phyloP scores from a whole-genome alignment of 2,888 invertebrate genomes.

The Patella caerulea region DNA sequence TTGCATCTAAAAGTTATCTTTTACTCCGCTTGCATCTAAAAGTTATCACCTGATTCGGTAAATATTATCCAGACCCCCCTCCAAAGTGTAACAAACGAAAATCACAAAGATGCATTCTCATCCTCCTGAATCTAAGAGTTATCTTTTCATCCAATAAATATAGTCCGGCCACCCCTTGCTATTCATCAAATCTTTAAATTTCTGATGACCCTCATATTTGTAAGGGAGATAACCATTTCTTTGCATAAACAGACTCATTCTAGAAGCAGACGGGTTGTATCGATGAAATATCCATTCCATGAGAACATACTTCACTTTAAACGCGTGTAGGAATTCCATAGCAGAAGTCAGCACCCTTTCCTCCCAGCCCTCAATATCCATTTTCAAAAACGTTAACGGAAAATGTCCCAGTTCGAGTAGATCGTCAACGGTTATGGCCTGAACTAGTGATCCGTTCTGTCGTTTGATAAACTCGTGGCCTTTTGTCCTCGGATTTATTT shows the following conservation, averaged over 20 bases:
- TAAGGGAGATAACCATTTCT: background rate
- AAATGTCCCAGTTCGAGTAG: constrained; percentile 1
- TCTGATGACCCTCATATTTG: background rate
- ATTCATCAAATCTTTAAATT: background rate
- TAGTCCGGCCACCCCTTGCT: background rate
- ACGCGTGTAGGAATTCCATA: background rate
- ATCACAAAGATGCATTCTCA: no score
- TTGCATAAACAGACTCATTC: background rate
- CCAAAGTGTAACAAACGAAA: no score
- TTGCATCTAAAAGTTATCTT: no score
- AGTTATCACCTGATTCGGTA: no score
- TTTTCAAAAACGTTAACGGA: background rate
- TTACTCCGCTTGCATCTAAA: no score
- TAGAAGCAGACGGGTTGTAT: background rate
- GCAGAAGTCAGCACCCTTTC: background rate
- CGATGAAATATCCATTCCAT: constrained; percentile 15
- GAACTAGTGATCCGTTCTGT: background rate
- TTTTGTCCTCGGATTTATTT: no score
- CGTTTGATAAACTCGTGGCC: no score
- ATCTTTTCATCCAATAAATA: background rate
- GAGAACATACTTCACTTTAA: constrained; percentile 14
- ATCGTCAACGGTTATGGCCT: constrained; percentile 12
- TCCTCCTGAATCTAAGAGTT: background rate
- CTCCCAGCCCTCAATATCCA: constrained; percentile 17
- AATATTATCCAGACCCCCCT: no score